Conservation (phyloP, 2,113 vertebrate species). For the Elaphurus davidianus region DNA sequence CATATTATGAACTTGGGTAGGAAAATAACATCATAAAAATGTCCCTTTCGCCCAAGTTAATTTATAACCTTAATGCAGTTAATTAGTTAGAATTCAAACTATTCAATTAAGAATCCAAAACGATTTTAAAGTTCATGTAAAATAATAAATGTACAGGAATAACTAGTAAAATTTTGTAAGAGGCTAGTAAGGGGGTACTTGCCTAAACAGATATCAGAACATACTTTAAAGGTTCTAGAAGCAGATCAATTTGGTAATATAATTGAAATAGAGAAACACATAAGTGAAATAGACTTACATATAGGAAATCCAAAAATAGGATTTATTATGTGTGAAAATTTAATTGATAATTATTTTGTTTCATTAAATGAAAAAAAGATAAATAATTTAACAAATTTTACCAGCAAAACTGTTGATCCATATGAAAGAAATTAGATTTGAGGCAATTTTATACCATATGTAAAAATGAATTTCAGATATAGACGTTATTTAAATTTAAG, state of each 20-base stretch:
- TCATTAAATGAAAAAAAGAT: neutral
- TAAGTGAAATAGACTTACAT: neutral
- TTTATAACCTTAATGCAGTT: conserved; percentile 3
- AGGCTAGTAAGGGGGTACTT: neutral
- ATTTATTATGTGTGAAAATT: neutral
- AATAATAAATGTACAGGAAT: neutral
- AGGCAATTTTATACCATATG: neutral
- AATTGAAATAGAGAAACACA: neutral
- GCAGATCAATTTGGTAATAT: neutral
- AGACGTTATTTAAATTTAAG: neutral
- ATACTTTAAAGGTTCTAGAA: neutral
- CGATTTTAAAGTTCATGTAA: neutral
- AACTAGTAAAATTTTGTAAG: neutral
- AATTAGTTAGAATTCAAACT: neutral
- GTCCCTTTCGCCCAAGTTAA: neutral
- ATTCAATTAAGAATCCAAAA: conserved; percentile 31
- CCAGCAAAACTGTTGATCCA: neutral
- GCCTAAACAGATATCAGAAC: neutral
- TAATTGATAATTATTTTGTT: neutral
- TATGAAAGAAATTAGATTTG: conserved; percentile 9
- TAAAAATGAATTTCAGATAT: neutral
- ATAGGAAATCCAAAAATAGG: neutral
- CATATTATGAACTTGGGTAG: neutral
- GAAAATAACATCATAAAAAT: conserved; percentile 6
- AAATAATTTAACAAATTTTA: neutral